A percentile compares a stretch with the other conserved stretches of the same genome.
Evolutionary conservation across 2,888 invertebrate genomes (phyloP).

Genomic region (Drosophila macrospina): DNA sequence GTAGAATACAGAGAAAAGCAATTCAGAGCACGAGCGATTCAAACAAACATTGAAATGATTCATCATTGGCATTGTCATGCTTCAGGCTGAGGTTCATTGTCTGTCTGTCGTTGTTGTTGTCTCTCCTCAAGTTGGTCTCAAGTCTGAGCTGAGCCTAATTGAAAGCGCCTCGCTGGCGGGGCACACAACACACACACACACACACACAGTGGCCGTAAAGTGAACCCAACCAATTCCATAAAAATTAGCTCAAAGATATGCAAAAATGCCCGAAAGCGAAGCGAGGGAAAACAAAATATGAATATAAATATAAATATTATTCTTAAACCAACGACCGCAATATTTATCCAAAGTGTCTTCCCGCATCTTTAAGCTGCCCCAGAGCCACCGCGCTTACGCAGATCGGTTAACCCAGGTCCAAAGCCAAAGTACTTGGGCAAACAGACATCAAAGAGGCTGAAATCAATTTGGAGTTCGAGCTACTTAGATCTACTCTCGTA

Average conservation of each 20-base stretch:
- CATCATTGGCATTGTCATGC: constrained; percentile 63
- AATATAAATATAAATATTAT: constrained; percentile 66
- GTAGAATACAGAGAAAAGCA: constrained; percentile 52
- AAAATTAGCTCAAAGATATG: constrained; percentile 75
- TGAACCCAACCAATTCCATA: constrained; percentile 54
- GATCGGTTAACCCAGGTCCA: constrained; percentile 33
- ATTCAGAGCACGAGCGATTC: constrained; percentile 69
- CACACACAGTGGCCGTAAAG: constrained; percentile 11
- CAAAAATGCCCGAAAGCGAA: constrained; percentile 55
- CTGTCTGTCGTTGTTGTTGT: constrained; percentile 33
- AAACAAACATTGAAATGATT: constrained; percentile 62
- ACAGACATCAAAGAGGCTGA: constrained; percentile 45
- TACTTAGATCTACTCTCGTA: constrained; percentile 40
- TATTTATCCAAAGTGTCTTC: constrained; percentile 62
- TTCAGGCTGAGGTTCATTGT: constrained; percentile 51
- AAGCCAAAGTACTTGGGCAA: constrained; percentile 36
- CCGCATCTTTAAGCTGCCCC: constrained; percentile 63
- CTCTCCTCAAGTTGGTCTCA: constrained; percentile 58
- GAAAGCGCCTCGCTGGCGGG: constrained; percentile 62
- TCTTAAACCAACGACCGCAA: constrained; percentile 65
- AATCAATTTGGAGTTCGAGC: constrained; percentile 52
- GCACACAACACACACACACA: constrained; percentile 14
- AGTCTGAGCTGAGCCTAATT: constrained; percentile 64
- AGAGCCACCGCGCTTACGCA: constrained; percentile 78
- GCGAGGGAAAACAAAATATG: constrained; percentile 41